A percentile compares a stretch with the other conserved stretches of the same genome.
Conservation (phyloP, 2,888 invertebrate genomes). For the Harpalus rufipes region DNA sequence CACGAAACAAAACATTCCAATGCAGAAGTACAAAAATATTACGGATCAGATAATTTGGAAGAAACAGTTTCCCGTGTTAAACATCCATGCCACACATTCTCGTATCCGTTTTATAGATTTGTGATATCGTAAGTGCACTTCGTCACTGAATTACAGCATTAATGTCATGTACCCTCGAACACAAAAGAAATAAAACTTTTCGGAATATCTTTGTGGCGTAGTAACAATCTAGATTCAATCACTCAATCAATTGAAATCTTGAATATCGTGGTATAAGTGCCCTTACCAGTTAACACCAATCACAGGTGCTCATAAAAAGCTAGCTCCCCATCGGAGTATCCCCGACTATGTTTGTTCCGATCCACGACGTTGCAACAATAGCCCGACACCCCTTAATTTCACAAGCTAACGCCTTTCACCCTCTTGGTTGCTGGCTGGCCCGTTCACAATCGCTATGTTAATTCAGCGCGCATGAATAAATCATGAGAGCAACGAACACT, state of each 20-base stretch:
- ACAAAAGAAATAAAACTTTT: too few species aligned
- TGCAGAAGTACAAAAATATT: too few species aligned
- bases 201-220: too few species aligned
- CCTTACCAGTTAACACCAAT: slow-evolving; percentile 40
- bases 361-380: slow-evolving; percentile 58
- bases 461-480: slow-evolving; percentile 64
- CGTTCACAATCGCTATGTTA: slow-evolving; percentile 67
- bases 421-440: slow-evolving; percentile 40
- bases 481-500: slow-evolving; percentile 59
- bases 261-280: slow-evolving; percentile 3
- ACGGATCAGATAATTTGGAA: too few species aligned
- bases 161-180: too few species aligned
- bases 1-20: too few species aligned
- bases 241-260: not conserved
- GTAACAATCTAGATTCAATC: too few species aligned
- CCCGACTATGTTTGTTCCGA: slow-evolving; percentile 63
- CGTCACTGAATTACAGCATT: too few species aligned
- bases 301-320: slow-evolving; percentile 37
- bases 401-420: slow-evolving; percentile 66
- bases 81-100: too few species aligned
- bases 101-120: too few species aligned
- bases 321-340: not conserved
- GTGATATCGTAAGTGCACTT: too few species aligned
- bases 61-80: too few species aligned
- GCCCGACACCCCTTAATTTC: slow-evolving; percentile 66